phyloP scores from a whole-genome alignment of 2,888 invertebrate species.

The Cerastoderma edule region DNA sequence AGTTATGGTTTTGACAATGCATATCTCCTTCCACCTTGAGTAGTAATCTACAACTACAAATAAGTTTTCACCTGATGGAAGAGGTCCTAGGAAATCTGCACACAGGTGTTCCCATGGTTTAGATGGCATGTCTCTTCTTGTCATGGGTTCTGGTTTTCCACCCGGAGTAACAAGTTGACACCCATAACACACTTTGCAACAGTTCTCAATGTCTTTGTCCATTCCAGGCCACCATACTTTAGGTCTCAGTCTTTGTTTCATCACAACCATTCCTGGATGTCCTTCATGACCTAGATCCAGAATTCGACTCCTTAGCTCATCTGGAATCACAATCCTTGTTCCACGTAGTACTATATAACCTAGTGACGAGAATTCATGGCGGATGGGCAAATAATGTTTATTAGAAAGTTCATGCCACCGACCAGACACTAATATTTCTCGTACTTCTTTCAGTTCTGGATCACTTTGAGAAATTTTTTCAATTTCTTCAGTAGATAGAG shows the following conservation, averaged over 20 bases:
- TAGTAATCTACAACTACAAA: too few relatives aligned
- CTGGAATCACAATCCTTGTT: conserved; percentile 23
- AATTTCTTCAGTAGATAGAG: conserved; percentile 46
- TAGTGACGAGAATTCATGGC: conserved; percentile 3
- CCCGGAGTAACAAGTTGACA: conserved; percentile 43
- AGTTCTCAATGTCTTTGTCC: conserved; percentile 45
- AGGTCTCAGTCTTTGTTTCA: conserved; percentile 32
- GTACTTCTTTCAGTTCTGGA: conserved; percentile 35
- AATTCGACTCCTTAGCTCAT: neutral
- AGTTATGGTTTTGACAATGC: too few relatives aligned
- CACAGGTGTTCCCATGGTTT: too few relatives aligned
- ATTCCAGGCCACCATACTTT: conserved; percentile 70
- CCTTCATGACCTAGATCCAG: conserved; percentile 26
- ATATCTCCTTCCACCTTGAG: too few relatives aligned
- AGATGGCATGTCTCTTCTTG: too few relatives aligned
- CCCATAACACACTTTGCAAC: conserved; percentile 44
- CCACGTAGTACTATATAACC: conserved; percentile 22
- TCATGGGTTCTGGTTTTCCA: conserved; percentile 43
- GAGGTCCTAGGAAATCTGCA: too few relatives aligned
- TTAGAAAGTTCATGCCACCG: conserved; percentile 24
- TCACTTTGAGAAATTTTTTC: conserved; percentile 44
- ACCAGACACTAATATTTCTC: conserved; percentile 12
- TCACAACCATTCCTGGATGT: conserved; percentile 16
- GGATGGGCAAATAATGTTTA: conserved; percentile 31
- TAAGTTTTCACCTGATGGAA: too few relatives aligned